Evolutionary conservation across 2,113 vertebrate species (phyloP).

Genomic region (Pavo muticus): DNA sequence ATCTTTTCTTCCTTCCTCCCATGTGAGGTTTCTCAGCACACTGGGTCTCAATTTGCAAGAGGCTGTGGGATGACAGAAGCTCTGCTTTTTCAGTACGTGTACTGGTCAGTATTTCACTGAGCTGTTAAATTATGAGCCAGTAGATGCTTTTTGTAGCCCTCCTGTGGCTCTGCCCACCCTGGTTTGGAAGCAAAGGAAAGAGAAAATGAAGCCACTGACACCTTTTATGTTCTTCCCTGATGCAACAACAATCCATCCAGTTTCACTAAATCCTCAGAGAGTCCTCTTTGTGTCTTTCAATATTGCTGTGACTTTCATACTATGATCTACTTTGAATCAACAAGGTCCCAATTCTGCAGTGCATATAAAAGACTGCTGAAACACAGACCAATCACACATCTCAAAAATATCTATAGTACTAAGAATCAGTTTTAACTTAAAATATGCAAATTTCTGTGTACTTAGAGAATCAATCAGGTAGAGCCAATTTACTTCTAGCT

Average conservation of each 20-base stretch:
- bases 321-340: not conserved
- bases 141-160: not conserved
- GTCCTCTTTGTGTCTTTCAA: not conserved
- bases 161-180: not conserved
- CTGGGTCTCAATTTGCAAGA: not conserved
- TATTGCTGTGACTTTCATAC: not conserved
- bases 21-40: rapidly evolving
- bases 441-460: not conserved
- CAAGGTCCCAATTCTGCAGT: not conserved
- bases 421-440: not conserved
- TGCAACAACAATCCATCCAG: not conserved
- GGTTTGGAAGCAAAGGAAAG: not conserved
- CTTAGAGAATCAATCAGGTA: not conserved
- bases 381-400: not conserved
- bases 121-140: not conserved
- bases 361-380: not conserved
- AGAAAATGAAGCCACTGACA: not conserved
- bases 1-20: not conserved
- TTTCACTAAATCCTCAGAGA: not conserved
- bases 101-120: not conserved
- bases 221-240: not conserved
- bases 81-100: not conserved
- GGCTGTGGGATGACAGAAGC: not conserved
- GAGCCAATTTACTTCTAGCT: not conserved
- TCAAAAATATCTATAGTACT: not conserved